Evolutionary conservation across 2,113 vertebrate genomes (phyloP).

Genomic region (Phrynosoma platyrhinos): DNA sequence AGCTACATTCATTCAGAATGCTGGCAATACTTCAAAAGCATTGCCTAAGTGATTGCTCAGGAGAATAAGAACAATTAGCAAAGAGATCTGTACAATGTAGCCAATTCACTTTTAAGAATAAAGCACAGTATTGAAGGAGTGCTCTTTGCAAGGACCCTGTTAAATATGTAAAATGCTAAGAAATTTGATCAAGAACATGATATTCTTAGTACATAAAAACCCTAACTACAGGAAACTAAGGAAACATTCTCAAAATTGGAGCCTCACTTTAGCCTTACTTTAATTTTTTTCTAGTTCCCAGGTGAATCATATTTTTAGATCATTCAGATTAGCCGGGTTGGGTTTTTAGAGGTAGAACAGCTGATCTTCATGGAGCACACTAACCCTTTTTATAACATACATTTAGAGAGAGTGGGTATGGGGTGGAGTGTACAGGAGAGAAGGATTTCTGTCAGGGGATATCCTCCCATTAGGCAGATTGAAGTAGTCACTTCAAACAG

Average conservation of each 20-base stretch:
- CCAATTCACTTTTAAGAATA: no score
- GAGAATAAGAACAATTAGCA: no score
- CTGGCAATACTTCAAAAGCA: no score
- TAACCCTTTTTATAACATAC: neutral
- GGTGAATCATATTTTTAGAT: neutral
- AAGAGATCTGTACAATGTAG: no score
- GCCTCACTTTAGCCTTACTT: no score
- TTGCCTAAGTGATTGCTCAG: no score
- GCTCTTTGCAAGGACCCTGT: neutral
- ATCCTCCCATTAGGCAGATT: no score
- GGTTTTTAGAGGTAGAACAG: no score
- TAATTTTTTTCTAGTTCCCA: neutral
- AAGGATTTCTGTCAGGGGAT: no score
- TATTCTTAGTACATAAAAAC: neutral
- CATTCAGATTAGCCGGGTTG: neutral
- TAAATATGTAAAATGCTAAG: neutral
- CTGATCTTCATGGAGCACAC: neutral
- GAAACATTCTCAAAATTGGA: neutral
- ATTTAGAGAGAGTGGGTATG: neutral
- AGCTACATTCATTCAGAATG: no score
- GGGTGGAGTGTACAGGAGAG: no score
- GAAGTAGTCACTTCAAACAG: no score
- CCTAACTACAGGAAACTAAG: neutral
- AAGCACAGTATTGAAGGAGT: neutral
- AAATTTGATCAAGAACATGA: fast-evolving